A percentile compares a stretch with the other conserved stretches of the same genome.
Evolutionary conservation across 2,797 vertebrate species (phyloP).

Genomic region (Esox lucius): DNA sequence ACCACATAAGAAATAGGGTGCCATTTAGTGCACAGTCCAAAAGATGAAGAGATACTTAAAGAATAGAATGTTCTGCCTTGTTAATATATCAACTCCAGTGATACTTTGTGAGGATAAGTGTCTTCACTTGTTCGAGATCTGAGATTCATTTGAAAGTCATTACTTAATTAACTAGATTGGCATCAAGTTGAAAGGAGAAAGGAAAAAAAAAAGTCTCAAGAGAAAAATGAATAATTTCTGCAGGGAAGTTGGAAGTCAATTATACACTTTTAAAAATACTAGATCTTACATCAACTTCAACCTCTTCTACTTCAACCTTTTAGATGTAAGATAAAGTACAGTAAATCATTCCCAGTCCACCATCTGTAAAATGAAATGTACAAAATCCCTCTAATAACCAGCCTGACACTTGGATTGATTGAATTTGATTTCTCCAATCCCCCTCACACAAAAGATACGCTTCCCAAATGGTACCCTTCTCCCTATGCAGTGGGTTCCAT

Average conservation of each 20-base stretch:
- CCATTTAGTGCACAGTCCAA: not conserved
- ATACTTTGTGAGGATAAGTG: slow-evolving; percentile 61
- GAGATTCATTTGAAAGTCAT: slow-evolving; percentile 71
- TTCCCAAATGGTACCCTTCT: not conserved
- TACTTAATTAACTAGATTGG: slow-evolving; percentile 72
- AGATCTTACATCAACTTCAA: slow-evolving; percentile 33
- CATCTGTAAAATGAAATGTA: slow-evolving; percentile 65
- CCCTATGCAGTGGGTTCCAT: not conserved
- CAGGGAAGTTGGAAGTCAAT: slow-evolving; percentile 54
- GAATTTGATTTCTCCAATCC: slow-evolving; percentile 48
- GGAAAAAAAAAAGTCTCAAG: slow-evolving; percentile 41
- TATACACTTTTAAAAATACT: slow-evolving; percentile 55
- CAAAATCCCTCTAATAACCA: slow-evolving; percentile 64
- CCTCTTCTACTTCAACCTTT: slow-evolving; percentile 13
- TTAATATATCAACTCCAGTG: slow-evolving; percentile 57
- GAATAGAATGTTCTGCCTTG: slow-evolving; percentile 49
- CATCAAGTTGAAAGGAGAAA: slow-evolving; percentile 58
- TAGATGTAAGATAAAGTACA: slow-evolving; percentile 34
- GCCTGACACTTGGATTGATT: slow-evolving; percentile 62
- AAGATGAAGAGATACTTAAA: slow-evolving; percentile 44
- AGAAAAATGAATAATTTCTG: slow-evolving; percentile 57
- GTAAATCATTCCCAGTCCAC: slow-evolving; percentile 66
- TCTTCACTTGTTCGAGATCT: slow-evolving; percentile 58
- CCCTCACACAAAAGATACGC: slow-evolving; percentile 14
- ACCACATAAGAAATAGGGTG: not conserved